Percentiles rank a stretch among this genome's conserved stretches.
phyloP scores from a whole-genome alignment of 2,888 invertebrate genomes.

The Tenthredo distinguenda region DNA sequence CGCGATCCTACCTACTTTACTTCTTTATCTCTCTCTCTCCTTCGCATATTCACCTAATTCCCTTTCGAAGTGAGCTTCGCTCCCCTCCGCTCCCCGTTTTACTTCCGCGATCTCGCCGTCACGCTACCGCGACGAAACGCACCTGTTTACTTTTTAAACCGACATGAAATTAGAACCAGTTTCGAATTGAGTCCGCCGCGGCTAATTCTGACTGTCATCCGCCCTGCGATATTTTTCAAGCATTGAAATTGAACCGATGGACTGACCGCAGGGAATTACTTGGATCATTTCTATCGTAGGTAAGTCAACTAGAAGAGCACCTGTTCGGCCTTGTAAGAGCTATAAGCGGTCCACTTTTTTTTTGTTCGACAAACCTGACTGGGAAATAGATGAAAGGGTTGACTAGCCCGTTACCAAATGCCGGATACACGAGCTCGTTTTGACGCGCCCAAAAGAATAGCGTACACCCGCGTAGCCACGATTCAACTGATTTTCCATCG shows the following conservation, averaged over 20 bases:
- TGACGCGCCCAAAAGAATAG: neutral
- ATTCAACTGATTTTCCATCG: neutral
- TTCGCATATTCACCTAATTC: neutral
- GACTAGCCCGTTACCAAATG: neutral
- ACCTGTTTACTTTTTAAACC: neutral
- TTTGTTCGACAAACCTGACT: neutral
- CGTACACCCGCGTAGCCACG: neutral
- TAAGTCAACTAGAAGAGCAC: neutral
- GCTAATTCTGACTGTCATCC: neutral
- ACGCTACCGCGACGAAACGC: neutral
- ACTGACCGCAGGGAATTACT: neutral
- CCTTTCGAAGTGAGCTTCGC: neutral
- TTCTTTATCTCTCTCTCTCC: neutral
- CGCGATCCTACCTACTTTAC: constrained; percentile 4
- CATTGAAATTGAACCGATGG: neutral
- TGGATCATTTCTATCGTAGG: neutral
- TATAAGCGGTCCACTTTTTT: neutral
- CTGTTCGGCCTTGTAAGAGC: neutral
- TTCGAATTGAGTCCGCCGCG: neutral
- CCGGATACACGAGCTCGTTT: neutral
- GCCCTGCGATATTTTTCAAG: neutral
- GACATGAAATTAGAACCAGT: neutral
- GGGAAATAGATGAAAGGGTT: neutral
- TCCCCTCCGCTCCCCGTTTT: neutral
- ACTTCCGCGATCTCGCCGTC: neutral